These are phyloP conservation scores for Condylura cristata DNA, from an alignment of 2,113 vertebrate species.

Conservation along the genomic window DNA sequence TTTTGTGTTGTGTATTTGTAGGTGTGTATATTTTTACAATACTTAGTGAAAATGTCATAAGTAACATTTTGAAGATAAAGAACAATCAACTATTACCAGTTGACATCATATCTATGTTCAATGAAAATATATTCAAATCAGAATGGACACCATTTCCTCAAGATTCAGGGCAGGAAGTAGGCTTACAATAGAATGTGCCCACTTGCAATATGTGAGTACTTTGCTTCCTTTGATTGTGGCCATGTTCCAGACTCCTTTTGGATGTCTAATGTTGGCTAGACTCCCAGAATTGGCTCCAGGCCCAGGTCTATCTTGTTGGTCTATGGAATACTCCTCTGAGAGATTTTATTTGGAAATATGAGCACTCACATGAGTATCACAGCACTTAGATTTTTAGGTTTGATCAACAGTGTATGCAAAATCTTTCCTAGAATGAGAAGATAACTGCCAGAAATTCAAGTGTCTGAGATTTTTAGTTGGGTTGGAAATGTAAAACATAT, in stretches of 20 bases:
- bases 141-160: not conserved
- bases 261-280: not conserved
- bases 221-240: slow-evolving; percentile 36
- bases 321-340: slow-evolving; percentile 6
- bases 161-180: not conserved
- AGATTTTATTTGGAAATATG: slow-evolving; percentile 31
- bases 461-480: not conserved
- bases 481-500: not conserved
- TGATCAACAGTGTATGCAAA: not conserved
- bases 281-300: slow-evolving; percentile 52
- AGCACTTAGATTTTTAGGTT: slow-evolving; percentile 17
- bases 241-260: slow-evolving; percentile 10
- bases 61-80: not conserved
- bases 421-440: slow-evolving; percentile 26
- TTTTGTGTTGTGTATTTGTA: not conserved
- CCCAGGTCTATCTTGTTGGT: slow-evolving; percentile 38
- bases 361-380: not conserved
- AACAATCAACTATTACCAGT: not conserved
- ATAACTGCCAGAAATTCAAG: not conserved
- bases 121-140: not conserved
- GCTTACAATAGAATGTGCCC: not conserved
- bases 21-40: not conserved
- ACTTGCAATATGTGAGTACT: not conserved
- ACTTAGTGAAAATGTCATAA: not conserved
- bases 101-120: not conserved